Evolutionary conservation across 30 jellyfish, hydroid and myxozoan species (phyloP), one percentile per base, ranked within the genome.

Genomic region (Turritopsis rubra): DNA sequence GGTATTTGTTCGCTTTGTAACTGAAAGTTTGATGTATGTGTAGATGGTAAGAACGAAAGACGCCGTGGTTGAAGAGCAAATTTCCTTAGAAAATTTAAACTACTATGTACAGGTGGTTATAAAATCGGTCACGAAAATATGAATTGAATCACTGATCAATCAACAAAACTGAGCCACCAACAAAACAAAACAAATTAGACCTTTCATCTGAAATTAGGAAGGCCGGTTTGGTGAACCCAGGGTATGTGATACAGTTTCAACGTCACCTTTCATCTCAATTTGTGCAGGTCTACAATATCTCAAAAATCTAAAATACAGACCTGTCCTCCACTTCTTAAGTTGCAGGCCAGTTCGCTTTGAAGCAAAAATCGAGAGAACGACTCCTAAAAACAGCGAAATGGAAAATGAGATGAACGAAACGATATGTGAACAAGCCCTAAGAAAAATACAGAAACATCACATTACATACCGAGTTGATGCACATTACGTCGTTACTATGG

Each of bases 281-380:
- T 5, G 60, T 41, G 5, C 60, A 3, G 9, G 60, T 13, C 60
- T 5, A 41, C 60, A 41, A 13, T 13, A 41, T 41, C 13, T 41
- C 7, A 66, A 79, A 29, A 76, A 22, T 79, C 4, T 75, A 89
- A 70, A 31, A 60, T 28, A 84, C 85, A 78, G 82, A 87, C 86
- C 99, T 88, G 75, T 93, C 99, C 66, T 93, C 99, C 22, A 88
- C 89, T 83, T 93, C 99, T 78, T 75, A 85, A 52, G 91, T 66
- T 26, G 96, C 86, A 4, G 99, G 99, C 99, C 99, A 93, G 75
- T 93, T 88, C 8, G 88, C 99, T 80, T 93, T 93, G 88, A 93
- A 93, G 52, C 93, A 73, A 75, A 85, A 93, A 22, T 93, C 99
- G 88, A 21, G 99, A 89, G 60, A 93, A 93, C 8, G 99, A 93